Conservation (phyloP, 92 coral and sea anemone genomes). For the Umimayanthus chanpuru region DNA sequence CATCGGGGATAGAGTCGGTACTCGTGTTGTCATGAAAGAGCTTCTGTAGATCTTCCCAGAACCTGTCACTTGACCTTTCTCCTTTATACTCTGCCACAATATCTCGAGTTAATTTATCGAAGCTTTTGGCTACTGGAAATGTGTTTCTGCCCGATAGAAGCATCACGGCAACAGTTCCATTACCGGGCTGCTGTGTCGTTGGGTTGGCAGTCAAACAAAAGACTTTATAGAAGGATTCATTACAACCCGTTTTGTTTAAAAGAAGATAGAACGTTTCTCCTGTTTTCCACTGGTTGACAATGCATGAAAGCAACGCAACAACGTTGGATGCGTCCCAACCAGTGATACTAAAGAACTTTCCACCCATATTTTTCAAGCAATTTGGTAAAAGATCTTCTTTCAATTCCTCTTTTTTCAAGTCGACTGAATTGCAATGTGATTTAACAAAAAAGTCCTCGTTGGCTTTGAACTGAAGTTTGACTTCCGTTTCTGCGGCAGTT, state of each 20-base stretch:
- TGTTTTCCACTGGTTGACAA: not conserved
- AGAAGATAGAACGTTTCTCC: not conserved
- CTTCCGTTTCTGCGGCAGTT: too few relatives aligned
- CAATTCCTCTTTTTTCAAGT: too few relatives aligned
- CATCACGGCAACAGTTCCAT: not conserved
- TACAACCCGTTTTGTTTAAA: not conserved
- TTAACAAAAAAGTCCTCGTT: too few relatives aligned
- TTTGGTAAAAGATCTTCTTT: too few relatives aligned
- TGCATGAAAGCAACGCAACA: constrained; percentile 3
- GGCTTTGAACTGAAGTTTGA: too few relatives aligned
- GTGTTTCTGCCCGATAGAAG: not conserved
- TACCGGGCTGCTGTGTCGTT: not conserved
- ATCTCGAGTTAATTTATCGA: too few relatives aligned
- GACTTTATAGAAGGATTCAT: not conserved
- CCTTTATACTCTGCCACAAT: not conserved
- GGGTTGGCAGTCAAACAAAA: not conserved
- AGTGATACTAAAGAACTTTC: not conserved
- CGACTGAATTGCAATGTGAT: too few relatives aligned
- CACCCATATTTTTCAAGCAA: too few relatives aligned
- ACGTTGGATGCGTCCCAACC: not conserved
- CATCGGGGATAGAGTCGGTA: not conserved
- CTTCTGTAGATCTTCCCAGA: not conserved
- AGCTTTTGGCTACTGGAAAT: not conserved
- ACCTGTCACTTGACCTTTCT: not conserved
- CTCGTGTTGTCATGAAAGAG: not conserved